Evolutionary conservation across 35 echinoderm and acorn worm genomes (phyloP).

Genomic region (Heliocidaris tuberculata): DNA sequence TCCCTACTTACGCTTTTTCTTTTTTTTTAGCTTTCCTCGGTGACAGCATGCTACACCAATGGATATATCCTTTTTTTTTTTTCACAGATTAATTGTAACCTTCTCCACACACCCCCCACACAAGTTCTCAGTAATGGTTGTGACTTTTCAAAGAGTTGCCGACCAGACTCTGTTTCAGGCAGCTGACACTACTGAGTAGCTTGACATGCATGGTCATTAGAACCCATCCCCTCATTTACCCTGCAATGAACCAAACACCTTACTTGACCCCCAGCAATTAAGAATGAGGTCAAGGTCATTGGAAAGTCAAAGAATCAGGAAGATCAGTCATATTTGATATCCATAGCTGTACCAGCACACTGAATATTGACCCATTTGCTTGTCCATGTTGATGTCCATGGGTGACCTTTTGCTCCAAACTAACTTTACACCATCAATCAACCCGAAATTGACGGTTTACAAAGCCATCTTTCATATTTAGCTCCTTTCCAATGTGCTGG

Average conservation of each 20-base stretch:
- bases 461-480: too few species aligned
- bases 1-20: neutral
- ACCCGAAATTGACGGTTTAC: too few species aligned
- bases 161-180: neutral
- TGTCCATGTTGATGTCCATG: too few species aligned
- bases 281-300: too few species aligned
- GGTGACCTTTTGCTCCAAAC: too few species aligned
- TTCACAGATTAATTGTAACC: neutral
- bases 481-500: too few species aligned
- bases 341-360: too few species aligned
- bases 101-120: neutral
- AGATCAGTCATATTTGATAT: too few species aligned
- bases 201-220: neutral
- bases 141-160: conserved; percentile 10
- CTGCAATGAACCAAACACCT: neutral
- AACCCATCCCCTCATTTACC: neutral
- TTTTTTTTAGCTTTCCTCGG: neutral
- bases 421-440: too few species aligned
- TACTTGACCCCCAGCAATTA: too few species aligned
- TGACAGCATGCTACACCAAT: neutral
- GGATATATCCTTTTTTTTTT: neutral
- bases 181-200: neutral
- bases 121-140: neutral
- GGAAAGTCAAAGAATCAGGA: too few species aligned
- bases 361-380: too few species aligned